These are phyloP conservation scores for Scelioninae gen. 2 DNA, from an alignment of 2,888 invertebrate genomes.

Conservation along the genomic window DNA sequence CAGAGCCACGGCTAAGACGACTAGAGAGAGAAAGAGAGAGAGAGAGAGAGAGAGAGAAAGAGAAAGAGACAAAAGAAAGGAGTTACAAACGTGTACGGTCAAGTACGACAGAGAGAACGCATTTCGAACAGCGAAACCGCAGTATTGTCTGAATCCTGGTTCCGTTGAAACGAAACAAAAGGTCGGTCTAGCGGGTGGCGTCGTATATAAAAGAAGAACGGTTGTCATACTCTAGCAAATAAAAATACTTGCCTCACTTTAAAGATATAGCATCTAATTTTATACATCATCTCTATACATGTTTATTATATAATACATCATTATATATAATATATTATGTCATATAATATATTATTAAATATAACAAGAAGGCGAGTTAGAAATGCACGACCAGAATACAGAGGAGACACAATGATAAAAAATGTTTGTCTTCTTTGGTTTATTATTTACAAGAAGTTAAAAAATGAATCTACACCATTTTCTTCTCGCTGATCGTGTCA, in stretches of 20 bases:
- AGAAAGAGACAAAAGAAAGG: too few relatives aligned
- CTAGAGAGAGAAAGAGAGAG: background rate
- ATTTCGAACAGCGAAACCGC: too few relatives aligned
- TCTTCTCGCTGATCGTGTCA: slow-evolving; percentile 40
- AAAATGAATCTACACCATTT: slow-evolving; percentile 51
- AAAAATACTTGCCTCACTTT: slow-evolving; percentile 51
- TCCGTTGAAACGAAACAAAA: background rate
- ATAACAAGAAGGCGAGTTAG: slow-evolving; percentile 60
- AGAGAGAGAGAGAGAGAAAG: too few relatives aligned
- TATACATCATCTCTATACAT: slow-evolving; percentile 61
- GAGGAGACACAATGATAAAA: slow-evolving; percentile 43
- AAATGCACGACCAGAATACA: slow-evolving; percentile 57
- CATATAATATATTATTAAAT: slow-evolving; percentile 59
- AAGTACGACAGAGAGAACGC: too few relatives aligned
- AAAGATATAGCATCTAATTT: slow-evolving; percentile 59
- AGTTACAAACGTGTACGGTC: too few relatives aligned
- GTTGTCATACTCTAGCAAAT: slow-evolving; percentile 48
- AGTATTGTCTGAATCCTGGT: background rate
- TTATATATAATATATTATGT: slow-evolving; percentile 59
- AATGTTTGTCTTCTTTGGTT: slow-evolving; percentile 30
- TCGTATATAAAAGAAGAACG: slow-evolving; percentile 37
- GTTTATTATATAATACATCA: slow-evolving; percentile 57
- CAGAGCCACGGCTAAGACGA: slow-evolving; percentile 53
- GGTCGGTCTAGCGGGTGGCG: slow-evolving; percentile 36
- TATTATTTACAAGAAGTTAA: slow-evolving; percentile 62